Base-by-base conservation (phyloP, 2,113 vertebrate genomes). In the Pyxicephalus adspersus region DNA sequence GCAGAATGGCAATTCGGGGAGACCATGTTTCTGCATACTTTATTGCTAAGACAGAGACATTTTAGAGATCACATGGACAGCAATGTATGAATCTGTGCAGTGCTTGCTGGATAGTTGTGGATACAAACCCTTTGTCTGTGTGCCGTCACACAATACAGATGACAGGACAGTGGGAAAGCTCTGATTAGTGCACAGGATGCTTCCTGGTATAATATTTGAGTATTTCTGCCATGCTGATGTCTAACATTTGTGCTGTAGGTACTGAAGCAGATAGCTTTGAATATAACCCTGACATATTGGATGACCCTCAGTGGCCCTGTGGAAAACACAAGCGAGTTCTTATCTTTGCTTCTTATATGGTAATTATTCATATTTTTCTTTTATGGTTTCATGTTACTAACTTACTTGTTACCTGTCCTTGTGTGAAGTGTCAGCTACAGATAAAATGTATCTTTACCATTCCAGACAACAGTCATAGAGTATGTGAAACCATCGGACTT, bases 331-430 rank as follows among this genome's bases (percentile, higher is more conserved):
- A 98, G 85, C 91, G 98, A 8, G 98, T 99, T 54, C 95, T 99
- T 85, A 97, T 99, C 90, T 99, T 99, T 38, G 95, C 97, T 9
- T 99, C 97, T 1, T 98, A 99, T 88, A 99, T 99, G 98, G 96
- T 97, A 86, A 93, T 91, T n/a, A 18, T 20, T 68, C 8, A n/a
- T n/a, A n/a, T 22, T 38, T 67, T 45, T 19, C 18, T 38, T n/a
- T 64, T 6, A 18, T 64, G 7, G 7, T 18, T 65, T 65, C 5
- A 34, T 70, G 64, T 7, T 5, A 5, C 2, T n/a, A 19, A 58
- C 55, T 2, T 5, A 58, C 55, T 2, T 5, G 18, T 25, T 8
- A 22, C 16, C 64, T 65, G 9, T 8, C 64, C 64, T 28, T 34
- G 25, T 19, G 18, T 16, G 4, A 9, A 28, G 4, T 20, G 20